These are phyloP conservation scores for Monarcha castaneiventris DNA, from an alignment of 2,113 vertebrate species.

Conservation along the genomic window DNA sequence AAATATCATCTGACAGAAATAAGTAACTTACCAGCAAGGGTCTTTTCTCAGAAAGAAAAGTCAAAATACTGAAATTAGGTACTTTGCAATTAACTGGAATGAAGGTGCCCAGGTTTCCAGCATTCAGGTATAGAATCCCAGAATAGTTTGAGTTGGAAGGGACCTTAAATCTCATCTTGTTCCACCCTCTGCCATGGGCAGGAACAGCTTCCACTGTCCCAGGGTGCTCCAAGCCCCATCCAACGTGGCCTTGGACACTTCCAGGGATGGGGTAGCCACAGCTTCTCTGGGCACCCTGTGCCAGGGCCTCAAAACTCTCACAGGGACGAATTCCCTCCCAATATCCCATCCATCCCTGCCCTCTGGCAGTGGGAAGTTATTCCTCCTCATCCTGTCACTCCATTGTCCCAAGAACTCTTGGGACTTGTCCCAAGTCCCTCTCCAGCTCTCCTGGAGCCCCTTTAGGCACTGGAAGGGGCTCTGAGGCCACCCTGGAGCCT, in stretches of 20 bases:
- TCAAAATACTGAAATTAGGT: neutral
- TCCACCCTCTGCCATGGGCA: neutral
- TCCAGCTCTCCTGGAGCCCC: neutral
- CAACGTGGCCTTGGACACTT: rapidly evolving
- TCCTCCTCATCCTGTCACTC: rapidly evolving
- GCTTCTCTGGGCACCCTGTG: rapidly evolving
- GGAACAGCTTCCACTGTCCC: neutral
- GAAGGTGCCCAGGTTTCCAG: neutral
- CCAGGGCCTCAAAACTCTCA: rapidly evolving
- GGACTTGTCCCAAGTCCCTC: neutral
- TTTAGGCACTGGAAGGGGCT: rapidly evolving
- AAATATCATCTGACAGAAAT: neutral
- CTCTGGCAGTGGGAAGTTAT: neutral
- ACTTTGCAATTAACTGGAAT: neutral
- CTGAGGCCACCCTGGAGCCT: neutral
- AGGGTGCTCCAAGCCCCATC: rapidly evolving
- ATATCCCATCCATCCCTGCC: neutral
- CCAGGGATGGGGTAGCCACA: neutral
- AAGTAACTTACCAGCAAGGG: neutral
- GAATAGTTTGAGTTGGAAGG: neutral
- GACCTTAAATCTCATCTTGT: neutral
- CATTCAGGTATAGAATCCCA: neutral
- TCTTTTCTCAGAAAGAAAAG: neutral
- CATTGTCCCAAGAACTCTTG: too few relatives aligned
- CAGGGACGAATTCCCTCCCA: rapidly evolving